Percentiles rank a stretch among this genome's conserved stretches.
These are phyloP conservation scores for Gallinago stenura DNA, from an alignment of 2,797 vertebrate genomes.

Conservation along the genomic window DNA sequence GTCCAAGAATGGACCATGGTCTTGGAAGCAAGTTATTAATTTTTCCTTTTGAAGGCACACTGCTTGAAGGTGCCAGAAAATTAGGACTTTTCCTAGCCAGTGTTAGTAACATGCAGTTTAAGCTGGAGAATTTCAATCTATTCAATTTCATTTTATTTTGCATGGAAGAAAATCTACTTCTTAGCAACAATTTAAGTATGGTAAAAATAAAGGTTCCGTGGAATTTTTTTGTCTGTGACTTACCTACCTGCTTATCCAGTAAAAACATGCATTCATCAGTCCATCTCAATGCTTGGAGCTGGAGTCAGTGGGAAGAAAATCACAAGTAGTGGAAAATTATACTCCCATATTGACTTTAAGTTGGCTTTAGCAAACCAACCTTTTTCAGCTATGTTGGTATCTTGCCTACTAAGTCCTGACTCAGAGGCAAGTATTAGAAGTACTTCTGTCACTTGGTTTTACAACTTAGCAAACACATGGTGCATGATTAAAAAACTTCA, in stretches of 20 bases:
- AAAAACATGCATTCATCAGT: constrained; percentile 53
- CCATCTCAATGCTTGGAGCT: constrained; percentile 21
- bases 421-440: background rate
- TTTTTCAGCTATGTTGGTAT: background rate
- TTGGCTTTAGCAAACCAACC: background rate
- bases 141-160: constrained; percentile 34
- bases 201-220: constrained; percentile 33
- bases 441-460: background rate
- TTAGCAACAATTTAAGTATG: constrained; percentile 17
- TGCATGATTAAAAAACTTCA: background rate
- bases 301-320: constrained; percentile 19
- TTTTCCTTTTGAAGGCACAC: constrained; percentile 64
- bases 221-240: background rate
- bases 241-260: constrained; percentile 33
- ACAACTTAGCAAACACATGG: background rate
- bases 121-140: constrained; percentile 5
- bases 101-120: constrained; percentile 48
- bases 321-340: constrained; percentile 14
- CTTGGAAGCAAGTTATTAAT: constrained; percentile 64
- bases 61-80: constrained; percentile 52
- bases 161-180: constrained; percentile 42
- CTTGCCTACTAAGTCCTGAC: background rate
- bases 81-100: constrained; percentile 38
- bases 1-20: background rate
- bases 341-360: background rate